A percentile compares a stretch with the other conserved stretches of the same genome.
Evolutionary conservation across 2,113 vertebrate species (phyloP).

Genomic region (Mormyrus lacerda): DNA sequence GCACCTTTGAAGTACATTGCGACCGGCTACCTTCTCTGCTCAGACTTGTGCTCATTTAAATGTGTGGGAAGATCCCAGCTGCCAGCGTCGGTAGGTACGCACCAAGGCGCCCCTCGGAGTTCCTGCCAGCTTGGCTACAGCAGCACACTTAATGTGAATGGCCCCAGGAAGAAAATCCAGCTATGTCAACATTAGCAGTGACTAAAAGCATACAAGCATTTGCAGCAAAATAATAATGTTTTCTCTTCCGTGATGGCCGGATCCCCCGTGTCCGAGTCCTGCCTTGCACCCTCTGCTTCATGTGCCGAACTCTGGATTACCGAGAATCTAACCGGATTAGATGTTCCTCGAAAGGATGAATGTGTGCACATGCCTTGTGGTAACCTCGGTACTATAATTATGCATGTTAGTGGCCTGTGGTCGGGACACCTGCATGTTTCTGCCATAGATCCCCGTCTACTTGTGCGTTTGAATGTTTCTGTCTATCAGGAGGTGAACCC

Average conservation of each 20-base stretch:
- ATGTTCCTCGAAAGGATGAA: not conserved
- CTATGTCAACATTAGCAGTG: not conserved
- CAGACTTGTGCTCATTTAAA: not conserved
- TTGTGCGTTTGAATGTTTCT: not conserved
- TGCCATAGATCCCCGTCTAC: not conserved
- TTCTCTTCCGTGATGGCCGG: not conserved
- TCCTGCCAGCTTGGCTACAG: not conserved
- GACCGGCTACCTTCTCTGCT: not conserved
- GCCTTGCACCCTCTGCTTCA: not conserved
- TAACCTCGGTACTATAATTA: not conserved
- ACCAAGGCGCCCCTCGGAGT: not conserved
- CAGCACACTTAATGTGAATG: not conserved
- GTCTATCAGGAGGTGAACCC: not conserved
- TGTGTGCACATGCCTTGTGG: not conserved
- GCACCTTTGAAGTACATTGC: not conserved
- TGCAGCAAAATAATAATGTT: not conserved
- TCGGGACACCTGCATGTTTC: not conserved
- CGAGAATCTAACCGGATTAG: not conserved
- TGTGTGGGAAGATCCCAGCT: not conserved
- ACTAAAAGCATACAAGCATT: not conserved
- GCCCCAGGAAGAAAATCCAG: conserved; percentile 11
- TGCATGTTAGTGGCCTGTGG: not conserved
- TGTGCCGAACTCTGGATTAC: not conserved
- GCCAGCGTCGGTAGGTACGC: not conserved
- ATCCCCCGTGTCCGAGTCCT: not conserved